These are phyloP conservation scores for Arion vulgaris DNA, from an alignment of 1,140 invertebrate species.

Conservation along the genomic window DNA sequence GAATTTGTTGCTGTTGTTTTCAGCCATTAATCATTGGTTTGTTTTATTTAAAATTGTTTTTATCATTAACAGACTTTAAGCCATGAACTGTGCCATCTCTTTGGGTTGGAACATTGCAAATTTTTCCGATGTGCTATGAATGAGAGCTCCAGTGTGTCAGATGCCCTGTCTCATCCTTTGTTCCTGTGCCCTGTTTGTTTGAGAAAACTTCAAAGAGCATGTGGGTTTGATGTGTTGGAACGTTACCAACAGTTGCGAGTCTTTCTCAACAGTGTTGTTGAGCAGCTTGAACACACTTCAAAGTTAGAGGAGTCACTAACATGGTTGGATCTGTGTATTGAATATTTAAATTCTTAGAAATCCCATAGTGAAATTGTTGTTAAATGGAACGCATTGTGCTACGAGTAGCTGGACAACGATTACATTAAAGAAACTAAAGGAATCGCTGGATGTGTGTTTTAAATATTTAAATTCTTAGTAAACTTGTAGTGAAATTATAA, in stretches of 20 bases:
- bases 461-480: too few relatives aligned
- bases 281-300: slow-evolving; percentile 1
- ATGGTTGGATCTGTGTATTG: neutral
- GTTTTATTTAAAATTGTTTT: neutral
- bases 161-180: slow-evolving; percentile 58
- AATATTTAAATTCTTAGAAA: slow-evolving; percentile 1
- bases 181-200: slow-evolving; percentile 66
- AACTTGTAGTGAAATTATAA: too few relatives aligned
- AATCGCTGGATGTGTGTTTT: too few relatives aligned
- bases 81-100: slow-evolving; percentile 64
- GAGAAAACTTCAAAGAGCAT: slow-evolving; percentile 59
- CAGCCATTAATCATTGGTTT: too few relatives aligned
- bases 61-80: slow-evolving; percentile 49
- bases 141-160: slow-evolving; percentile 56
- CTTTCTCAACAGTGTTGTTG: slow-evolving; percentile 42
- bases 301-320: neutral
- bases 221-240: slow-evolving; percentile 54
- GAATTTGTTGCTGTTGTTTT: too few relatives aligned
- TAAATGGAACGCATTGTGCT: too few relatives aligned
- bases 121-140: slow-evolving; percentile 67
- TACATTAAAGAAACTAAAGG: too few relatives aligned
- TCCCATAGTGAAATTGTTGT: too few relatives aligned
- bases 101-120: slow-evolving; percentile 62
- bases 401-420: too few relatives aligned
- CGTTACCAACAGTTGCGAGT: slow-evolving; percentile 49